These are phyloP conservation scores for Karalla daura DNA, from an alignment of 2,797 vertebrate species.

Conservation along the genomic window DNA sequence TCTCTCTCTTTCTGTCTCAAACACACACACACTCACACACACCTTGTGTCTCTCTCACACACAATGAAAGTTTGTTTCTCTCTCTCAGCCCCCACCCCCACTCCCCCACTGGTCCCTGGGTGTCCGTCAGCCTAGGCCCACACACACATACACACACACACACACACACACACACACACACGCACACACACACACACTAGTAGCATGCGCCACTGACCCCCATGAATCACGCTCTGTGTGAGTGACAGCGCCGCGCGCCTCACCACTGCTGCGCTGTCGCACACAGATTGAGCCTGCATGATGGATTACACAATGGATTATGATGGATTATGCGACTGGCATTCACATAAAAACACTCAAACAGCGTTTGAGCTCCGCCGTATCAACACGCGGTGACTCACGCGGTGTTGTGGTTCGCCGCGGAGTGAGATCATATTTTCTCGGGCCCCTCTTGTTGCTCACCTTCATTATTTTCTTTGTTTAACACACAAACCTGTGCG, in stretches of 20 bases:
- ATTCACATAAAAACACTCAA: constrained; percentile 42
- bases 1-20: too few relatives aligned
- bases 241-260: constrained; percentile 55
- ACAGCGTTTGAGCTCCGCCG: constrained; percentile 12
- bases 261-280: constrained; percentile 46
- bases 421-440: constrained; percentile 34
- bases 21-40: not conserved
- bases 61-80: constrained; percentile 34
- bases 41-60: constrained; percentile 1
- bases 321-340: constrained; percentile 63
- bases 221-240: constrained; percentile 53
- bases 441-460: constrained; percentile 19
- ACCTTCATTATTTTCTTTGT: constrained; percentile 30
- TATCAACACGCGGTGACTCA: constrained; percentile 24
- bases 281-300: constrained; percentile 60
- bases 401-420: constrained; percentile 2
- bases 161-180: too few relatives aligned
- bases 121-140: constrained; percentile 30
- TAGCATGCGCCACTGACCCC: constrained; percentile 51
- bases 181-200: too few relatives aligned
- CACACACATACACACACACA: too few relatives aligned
- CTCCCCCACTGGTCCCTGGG: too few relatives aligned
- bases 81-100: constrained; percentile 26
- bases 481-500: constrained; percentile 19
- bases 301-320: constrained; percentile 73